Conservation (phyloP, 2,797 vertebrate genomes). For the Parauchenoglanis punctatus region DNA sequence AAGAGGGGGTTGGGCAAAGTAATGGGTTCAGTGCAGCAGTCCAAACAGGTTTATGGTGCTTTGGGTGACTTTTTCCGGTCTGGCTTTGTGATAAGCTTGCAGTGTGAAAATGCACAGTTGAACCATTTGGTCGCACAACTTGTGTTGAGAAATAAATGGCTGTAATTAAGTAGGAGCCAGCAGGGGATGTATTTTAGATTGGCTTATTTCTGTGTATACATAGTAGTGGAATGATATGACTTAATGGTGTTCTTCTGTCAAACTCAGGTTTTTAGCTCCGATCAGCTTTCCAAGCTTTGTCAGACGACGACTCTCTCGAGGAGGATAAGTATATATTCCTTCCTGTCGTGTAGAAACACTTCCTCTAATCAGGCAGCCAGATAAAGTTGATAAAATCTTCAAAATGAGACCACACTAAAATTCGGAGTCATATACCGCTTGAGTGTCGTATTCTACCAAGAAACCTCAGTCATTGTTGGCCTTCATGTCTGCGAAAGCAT, state of each 20-base stretch:
- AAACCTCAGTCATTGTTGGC: background rate
- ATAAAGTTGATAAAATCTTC: conserved; percentile 38
- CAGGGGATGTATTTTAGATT: background rate
- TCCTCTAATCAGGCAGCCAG: conserved; percentile 45
- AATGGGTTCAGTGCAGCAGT: conserved; percentile 23
- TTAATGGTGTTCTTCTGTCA: background rate
- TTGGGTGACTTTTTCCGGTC: background rate
- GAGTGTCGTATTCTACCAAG: conserved; percentile 13
- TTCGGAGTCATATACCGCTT: background rate
- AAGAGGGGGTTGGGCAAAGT: background rate
- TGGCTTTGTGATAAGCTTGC: background rate
- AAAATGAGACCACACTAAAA: conserved; percentile 21
- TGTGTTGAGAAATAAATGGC: conserved; percentile 2
- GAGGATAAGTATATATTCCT: conserved; percentile 30
- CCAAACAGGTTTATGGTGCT: conserved; percentile 28
- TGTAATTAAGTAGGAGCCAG: background rate
- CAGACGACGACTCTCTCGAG: conserved; percentile 5
- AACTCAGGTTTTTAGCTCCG: background rate
- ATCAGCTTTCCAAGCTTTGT: conserved; percentile 33
- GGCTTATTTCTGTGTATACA: background rate
- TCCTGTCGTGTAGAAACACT: conserved; percentile 44
- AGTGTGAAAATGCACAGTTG: background rate
- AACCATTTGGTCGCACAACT: background rate
- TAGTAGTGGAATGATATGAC: background rate
- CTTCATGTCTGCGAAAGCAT: conserved; percentile 36